These are phyloP conservation scores for Eucriotettix oculatus DNA, from an alignment of 2,888 invertebrate species.

Conservation along the genomic window DNA sequence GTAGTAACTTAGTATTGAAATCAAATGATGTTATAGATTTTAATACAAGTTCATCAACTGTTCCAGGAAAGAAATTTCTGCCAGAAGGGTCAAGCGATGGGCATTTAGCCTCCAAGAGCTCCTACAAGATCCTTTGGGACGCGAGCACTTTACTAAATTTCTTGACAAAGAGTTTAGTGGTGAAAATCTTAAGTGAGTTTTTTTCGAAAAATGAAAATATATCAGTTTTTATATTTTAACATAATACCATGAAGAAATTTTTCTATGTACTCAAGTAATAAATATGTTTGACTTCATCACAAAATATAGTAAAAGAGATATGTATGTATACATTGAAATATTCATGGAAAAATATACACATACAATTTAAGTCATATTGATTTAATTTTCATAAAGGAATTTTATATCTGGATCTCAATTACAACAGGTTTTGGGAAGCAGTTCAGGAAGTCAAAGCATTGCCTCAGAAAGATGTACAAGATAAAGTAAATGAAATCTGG, in stretches of 20 bases:
- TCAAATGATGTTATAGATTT: too few species aligned
- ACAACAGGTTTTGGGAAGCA: slow-evolving; percentile 79
- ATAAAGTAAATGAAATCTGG: slow-evolving; percentile 76
- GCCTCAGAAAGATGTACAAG: slow-evolving; percentile 68
- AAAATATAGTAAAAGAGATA: too few species aligned
- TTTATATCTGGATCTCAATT: not conserved
- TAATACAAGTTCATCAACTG: not conserved
- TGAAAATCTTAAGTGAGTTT: slow-evolving; percentile 83
- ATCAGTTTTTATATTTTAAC: too few species aligned
- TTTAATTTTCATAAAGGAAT: not conserved
- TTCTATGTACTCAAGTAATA: too few species aligned
- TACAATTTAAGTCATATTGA: too few species aligned
- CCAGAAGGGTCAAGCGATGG: slow-evolving; percentile 90
- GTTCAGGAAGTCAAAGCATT: slow-evolving; percentile 82
- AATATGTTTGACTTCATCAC: too few species aligned
- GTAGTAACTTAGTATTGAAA: too few species aligned
- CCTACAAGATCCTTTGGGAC: slow-evolving; percentile 83
- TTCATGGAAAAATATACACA: too few species aligned
- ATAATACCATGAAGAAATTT: too few species aligned
- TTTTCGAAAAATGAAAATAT: too few species aligned
- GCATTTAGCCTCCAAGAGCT: slow-evolving; percentile 91
- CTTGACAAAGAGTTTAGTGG: slow-evolving; percentile 96
- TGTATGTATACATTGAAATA: too few species aligned
- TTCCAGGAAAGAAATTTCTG: slow-evolving; percentile 75
- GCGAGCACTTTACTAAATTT: slow-evolving; percentile 91